Evolutionary conservation across 2,797 vertebrate genomes (phyloP).

Genomic region (Enteromius thamalakanensis): DNA sequence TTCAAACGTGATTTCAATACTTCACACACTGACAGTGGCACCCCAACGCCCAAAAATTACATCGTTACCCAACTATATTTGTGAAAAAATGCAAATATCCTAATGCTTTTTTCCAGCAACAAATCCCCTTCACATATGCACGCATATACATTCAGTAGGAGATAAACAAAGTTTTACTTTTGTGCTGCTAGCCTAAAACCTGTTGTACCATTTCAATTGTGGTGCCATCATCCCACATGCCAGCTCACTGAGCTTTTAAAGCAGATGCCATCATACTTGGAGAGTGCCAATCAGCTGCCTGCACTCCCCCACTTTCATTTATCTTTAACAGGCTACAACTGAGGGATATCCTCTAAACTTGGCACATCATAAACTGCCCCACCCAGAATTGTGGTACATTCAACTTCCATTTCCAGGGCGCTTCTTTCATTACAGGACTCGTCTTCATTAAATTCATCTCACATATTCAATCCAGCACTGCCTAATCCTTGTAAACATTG

Average conservation of each 20-base stretch:
- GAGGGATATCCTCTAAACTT: constrained; percentile 23
- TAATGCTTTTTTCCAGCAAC: neutral
- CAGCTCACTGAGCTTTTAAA: constrained; percentile 28
- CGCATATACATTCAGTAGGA: neutral
- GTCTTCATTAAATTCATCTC: constrained; percentile 19
- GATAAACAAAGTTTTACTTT: neutral
- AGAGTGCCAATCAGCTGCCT: constrained; percentile 30
- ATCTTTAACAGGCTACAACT: constrained; percentile 26
- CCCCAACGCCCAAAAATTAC: too few species aligned
- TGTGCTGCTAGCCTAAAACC: neutral
- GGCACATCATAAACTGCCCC: constrained; percentile 12
- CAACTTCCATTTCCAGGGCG: constrained; percentile 29
- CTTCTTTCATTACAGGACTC: constrained; percentile 1
- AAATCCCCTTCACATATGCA: neutral
- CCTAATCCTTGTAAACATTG: constrained; percentile 34
- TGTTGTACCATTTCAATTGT: neutral
- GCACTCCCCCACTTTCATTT: neutral
- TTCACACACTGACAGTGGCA: too few species aligned
- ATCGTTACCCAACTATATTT: too few species aligned
- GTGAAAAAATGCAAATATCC: too few species aligned
- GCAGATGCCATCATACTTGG: constrained; percentile 30
- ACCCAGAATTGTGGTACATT: constrained; percentile 6
- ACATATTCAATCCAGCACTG: constrained; percentile 32
- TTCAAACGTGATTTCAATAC: too few species aligned
- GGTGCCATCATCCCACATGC: neutral